phyloP scores from a whole-genome alignment of 2,888 invertebrate genomes.

The Ophion ellenae region DNA sequence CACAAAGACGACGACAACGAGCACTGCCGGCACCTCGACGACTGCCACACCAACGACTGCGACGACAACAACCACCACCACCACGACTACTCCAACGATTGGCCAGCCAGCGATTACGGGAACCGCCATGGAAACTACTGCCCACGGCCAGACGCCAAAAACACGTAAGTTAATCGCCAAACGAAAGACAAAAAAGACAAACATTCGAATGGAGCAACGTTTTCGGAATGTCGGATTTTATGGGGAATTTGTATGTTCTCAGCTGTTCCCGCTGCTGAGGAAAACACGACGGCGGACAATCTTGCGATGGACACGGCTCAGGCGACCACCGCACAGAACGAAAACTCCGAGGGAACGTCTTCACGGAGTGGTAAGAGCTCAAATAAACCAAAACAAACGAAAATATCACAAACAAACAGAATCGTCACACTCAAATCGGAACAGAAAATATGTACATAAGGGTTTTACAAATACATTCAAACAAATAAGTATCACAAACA shows the following conservation, averaged over 20 bases:
- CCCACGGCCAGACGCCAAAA: constrained; percentile 41
- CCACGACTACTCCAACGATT: constrained; percentile 76
- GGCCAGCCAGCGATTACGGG: constrained; percentile 60
- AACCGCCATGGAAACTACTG: constrained; percentile 67
- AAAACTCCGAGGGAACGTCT: constrained; percentile 67
- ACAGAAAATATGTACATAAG: no score
- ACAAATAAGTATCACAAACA: neutral
- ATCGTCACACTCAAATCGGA: neutral
- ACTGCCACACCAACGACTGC: constrained; percentile 31
- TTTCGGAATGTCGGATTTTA: neutral
- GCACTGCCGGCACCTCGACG: constrained; percentile 10
- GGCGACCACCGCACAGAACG: constrained; percentile 70
- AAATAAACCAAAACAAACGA: neutral
- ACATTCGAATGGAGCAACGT: neutral
- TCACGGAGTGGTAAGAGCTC: constrained; percentile 69
- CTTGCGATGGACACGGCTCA: constrained; percentile 80
- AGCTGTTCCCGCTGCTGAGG: constrained; percentile 58
- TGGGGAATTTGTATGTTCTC: neutral
- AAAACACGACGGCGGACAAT: constrained; percentile 72
- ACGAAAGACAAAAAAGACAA: neutral
- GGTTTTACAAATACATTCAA: neutral
- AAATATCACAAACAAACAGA: neutral
- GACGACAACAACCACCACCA: constrained; percentile 74
- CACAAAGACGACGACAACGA: constrained; percentile 62
- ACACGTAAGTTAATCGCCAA: constrained; percentile 46